These are phyloP conservation scores for Pogonognathellus flavescens DNA, from an alignment of 1,140 invertebrate species.

Conservation along the genomic window DNA sequence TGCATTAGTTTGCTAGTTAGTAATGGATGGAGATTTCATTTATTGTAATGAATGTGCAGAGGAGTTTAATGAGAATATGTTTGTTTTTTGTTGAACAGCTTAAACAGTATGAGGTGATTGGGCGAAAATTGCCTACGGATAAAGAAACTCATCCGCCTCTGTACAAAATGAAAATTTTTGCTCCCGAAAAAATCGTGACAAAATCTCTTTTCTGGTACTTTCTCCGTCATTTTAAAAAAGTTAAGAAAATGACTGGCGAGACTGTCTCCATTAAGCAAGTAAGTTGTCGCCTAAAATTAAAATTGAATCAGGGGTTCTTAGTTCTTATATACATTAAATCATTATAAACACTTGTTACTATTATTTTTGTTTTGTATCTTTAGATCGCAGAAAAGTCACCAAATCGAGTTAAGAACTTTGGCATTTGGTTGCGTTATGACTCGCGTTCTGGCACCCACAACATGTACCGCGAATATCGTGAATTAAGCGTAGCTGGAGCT, in stretches of 20 bases:
- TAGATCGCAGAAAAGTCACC: slow-evolving; percentile 92
- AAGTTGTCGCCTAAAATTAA: background rate
- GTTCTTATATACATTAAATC: no score
- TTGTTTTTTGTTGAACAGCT: slow-evolving; percentile 83
- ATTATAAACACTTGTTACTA: no score
- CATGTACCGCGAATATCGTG: slow-evolving; percentile 99
- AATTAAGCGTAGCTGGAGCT: slow-evolving; percentile 92
- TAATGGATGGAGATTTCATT: no score
- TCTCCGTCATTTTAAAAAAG: slow-evolving; percentile 95
- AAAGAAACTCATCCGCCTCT: slow-evolving; percentile 92
- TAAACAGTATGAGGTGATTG: slow-evolving; percentile 98
- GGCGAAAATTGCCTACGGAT: slow-evolving; percentile 94
- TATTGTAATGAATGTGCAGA: no score
- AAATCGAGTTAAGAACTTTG: slow-evolving; percentile 97
- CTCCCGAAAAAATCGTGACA: slow-evolving; percentile 96
- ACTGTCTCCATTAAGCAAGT: slow-evolving; percentile 93
- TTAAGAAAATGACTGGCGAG: slow-evolving; percentile 99
- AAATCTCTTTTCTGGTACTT: slow-evolving; percentile 99
- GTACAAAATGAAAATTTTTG: slow-evolving; percentile 99
- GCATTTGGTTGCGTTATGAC: slow-evolving; percentile 98
- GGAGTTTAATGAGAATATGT: no score
- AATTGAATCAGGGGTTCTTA: no score
- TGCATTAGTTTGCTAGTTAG: no score
- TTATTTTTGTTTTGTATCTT: slow-evolving; percentile 55
- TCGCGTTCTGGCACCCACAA: slow-evolving; percentile 99